These are phyloP conservation scores for Dermatemys mawii DNA, from an alignment of 2,113 vertebrate species.

Conservation along the genomic window DNA sequence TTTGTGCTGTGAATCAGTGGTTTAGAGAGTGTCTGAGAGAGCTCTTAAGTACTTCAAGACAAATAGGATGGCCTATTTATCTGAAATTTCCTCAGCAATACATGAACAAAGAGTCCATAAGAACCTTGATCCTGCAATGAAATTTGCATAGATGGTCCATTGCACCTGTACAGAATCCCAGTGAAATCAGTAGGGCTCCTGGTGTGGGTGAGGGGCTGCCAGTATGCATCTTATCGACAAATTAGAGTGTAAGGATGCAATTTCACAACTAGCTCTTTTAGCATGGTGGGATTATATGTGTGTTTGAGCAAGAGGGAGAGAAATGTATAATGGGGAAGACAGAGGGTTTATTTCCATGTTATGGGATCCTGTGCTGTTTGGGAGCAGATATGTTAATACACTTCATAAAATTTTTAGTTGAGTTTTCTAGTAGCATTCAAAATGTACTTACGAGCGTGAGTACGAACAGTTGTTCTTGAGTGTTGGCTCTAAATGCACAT, in stretches of 20 bases:
- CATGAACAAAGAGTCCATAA: neutral
- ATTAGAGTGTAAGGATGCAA: neutral
- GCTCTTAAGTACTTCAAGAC: neutral
- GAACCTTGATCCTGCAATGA: neutral
- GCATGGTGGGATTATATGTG: no score
- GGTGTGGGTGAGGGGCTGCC: neutral
- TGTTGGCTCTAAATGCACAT: neutral
- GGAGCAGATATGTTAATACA: neutral
- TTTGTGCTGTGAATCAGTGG: neutral
- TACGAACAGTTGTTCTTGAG: neutral
- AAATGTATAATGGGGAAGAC: neutral
- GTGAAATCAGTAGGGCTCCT: neutral
- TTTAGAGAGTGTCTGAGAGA: neutral
- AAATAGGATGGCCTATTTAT: neutral
- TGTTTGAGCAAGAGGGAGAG: no score
- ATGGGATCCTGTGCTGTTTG: neutral
- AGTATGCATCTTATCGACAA: neutral
- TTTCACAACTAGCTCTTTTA: neutral
- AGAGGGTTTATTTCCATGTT: fast-evolving
- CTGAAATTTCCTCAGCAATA: neutral
- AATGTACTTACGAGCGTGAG: neutral
- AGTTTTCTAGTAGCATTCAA: neutral
- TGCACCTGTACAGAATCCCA: neutral
- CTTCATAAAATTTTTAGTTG: neutral
- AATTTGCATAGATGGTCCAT: neutral